Conservation (phyloP, 2,113 vertebrate genomes). For the Morphnarchus princeps region DNA sequence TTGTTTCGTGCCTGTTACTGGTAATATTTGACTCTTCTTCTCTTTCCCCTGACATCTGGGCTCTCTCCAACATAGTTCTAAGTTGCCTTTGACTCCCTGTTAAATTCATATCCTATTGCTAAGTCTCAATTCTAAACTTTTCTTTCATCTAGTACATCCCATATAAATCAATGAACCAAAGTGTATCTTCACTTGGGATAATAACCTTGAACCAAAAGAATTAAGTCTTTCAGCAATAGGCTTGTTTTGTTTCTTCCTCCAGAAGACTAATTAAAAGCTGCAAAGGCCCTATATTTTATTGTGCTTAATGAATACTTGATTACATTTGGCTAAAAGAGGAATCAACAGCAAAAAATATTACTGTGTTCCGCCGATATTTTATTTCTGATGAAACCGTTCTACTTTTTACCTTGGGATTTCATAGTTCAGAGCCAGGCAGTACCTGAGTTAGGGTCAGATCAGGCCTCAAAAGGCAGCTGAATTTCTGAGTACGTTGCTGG, state of each 20-base stretch:
- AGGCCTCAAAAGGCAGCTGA: background rate
- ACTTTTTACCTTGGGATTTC: background rate
- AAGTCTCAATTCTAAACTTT: background rate
- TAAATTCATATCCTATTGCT: background rate
- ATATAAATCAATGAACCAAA: background rate
- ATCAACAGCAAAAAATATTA: background rate
- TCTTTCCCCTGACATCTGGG: background rate
- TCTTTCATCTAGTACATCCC: background rate
- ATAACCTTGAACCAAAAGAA: background rate
- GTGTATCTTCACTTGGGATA: background rate
- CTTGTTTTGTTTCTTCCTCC: background rate
- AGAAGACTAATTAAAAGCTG: background rate
- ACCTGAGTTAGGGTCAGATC: background rate
- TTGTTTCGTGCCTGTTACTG: background rate
- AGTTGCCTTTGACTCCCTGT: background rate
- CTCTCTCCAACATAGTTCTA: background rate
- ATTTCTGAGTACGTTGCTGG: background rate
- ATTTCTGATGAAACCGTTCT: background rate
- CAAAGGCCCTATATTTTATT: background rate
- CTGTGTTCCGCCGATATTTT: background rate
- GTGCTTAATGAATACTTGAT: background rate
- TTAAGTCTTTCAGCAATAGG: background rate
- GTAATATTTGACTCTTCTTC: background rate
- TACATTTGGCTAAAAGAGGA: background rate
- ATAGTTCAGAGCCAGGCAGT: background rate